These are phyloP conservation scores for Mya arenaria DNA, from an alignment of 1,140 invertebrate species.

Conservation along the genomic window DNA sequence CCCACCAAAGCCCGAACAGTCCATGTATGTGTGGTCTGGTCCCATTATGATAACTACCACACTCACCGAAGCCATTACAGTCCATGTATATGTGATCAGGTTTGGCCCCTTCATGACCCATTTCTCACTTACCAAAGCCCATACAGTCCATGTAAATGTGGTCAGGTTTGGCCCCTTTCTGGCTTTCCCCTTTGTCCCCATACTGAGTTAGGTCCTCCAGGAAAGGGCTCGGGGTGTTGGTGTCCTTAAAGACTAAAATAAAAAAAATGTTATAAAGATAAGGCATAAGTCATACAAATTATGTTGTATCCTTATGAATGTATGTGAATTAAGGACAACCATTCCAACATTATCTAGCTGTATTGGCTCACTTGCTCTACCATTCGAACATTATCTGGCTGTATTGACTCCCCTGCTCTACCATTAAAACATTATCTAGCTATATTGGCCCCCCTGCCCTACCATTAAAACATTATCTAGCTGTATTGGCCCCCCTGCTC, in stretches of 20 bases:
- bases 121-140: slow-evolving; percentile 99
- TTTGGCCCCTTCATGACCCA: not conserved
- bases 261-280: not conserved
- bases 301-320: too few relatives aligned
- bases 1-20: not conserved
- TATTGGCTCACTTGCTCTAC: too few relatives aligned
- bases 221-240: slow-evolving; percentile 89
- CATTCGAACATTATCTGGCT: too few relatives aligned
- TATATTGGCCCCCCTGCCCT: too few relatives aligned
- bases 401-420: too few relatives aligned
- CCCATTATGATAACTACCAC: not conserved
- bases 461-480: too few relatives aligned
- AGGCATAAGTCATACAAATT: too few relatives aligned
- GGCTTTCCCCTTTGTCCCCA: slow-evolving; percentile 83
- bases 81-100: not conserved
- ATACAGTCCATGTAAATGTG: slow-evolving; percentile 94
- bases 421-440: too few relatives aligned
- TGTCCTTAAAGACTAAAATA: slow-evolving; percentile 93
- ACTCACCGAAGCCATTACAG: not conserved
- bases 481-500: too few relatives aligned
- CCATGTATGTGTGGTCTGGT: too few relatives aligned
- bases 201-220: slow-evolving; percentile 86
- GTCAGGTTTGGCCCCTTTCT: slow-evolving; percentile 70
- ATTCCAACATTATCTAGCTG: too few relatives aligned
- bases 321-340: too few relatives aligned